These are phyloP conservation scores for Hyaena hyaena DNA, from an alignment of 2,113 vertebrate genomes.

Conservation along the genomic window DNA sequence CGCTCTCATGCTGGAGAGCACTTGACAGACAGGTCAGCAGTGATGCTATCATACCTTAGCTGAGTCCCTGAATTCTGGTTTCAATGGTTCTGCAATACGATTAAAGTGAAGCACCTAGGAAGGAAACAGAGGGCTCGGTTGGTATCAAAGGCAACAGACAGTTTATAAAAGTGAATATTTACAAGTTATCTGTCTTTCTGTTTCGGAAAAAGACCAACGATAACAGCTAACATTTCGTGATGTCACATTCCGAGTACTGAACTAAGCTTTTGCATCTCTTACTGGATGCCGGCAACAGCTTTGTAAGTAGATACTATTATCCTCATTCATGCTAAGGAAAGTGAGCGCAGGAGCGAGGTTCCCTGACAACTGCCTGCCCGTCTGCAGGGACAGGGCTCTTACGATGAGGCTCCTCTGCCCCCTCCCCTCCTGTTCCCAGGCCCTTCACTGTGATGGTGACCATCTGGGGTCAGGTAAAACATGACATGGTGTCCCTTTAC, in stretches of 20 bases:
- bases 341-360: background rate
- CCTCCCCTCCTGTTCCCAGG: no score
- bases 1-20: background rate
- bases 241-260: background rate
- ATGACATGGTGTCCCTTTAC: background rate
- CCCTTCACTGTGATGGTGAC: no score
- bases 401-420: accelerated
- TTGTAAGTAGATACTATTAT: background rate
- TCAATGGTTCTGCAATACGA: conserved; percentile 51
- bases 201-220: background rate
- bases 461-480: accelerated
- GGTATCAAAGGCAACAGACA: background rate
- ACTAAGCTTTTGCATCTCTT: background rate
- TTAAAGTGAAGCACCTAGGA: conserved; percentile 84
- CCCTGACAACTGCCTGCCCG: background rate
- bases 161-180: background rate
- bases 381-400: background rate
- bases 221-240: background rate
- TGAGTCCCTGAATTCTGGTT: background rate
- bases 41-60: conserved; percentile 60
- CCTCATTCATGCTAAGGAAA: background rate
- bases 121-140: background rate
- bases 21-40: background rate
- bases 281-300: background rate
- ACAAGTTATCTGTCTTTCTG: background rate